Conservation (phyloP, 2,888 invertebrate genomes). For the Temnothorax rugatulus region DNA sequence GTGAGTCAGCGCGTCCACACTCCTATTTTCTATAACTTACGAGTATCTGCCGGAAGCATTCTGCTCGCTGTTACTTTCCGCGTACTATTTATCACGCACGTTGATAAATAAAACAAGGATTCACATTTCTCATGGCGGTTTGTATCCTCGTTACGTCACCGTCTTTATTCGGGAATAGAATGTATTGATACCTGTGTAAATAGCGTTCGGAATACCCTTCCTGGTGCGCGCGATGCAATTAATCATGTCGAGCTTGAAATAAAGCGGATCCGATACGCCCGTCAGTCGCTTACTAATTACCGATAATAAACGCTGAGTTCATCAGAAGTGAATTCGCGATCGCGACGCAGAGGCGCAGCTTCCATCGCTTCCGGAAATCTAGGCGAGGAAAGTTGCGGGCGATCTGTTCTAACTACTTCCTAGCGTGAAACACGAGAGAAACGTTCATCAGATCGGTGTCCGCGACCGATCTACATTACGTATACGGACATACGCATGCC, state of each 20-base stretch:
- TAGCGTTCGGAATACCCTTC: background rate
- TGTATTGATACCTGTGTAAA: constrained; percentile 5
- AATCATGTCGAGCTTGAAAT: constrained; percentile 29
- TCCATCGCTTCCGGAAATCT: constrained; percentile 67
- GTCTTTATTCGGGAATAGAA: constrained; percentile 5
- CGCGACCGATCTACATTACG: background rate
- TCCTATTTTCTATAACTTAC: background rate
- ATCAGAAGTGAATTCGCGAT: constrained; percentile 62
- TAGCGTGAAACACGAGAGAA: constrained; percentile 58
- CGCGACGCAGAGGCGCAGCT: constrained; percentile 59
- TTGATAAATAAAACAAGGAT: constrained; percentile 17
- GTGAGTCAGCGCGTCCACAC: background rate
- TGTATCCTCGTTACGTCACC: constrained; percentile 28
- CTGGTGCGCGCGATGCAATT: constrained; percentile 32
- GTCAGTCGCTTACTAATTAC: constrained; percentile 60
- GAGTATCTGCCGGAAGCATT: constrained; percentile 29
- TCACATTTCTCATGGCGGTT: constrained; percentile 22
- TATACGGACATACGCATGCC: background rate
- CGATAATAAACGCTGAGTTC: constrained; percentile 39
- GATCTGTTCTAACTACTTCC: constrained; percentile 67
- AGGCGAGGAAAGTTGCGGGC: constrained; percentile 62
- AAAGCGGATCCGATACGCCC: constrained; percentile 20
- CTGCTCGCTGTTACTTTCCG: constrained; percentile 16
- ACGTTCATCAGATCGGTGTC: constrained; percentile 49
- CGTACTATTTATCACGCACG: constrained; percentile 7